Base-by-base conservation (phyloP, 2,888 invertebrate genomes). In the Orchesellides sinensis region DNA sequence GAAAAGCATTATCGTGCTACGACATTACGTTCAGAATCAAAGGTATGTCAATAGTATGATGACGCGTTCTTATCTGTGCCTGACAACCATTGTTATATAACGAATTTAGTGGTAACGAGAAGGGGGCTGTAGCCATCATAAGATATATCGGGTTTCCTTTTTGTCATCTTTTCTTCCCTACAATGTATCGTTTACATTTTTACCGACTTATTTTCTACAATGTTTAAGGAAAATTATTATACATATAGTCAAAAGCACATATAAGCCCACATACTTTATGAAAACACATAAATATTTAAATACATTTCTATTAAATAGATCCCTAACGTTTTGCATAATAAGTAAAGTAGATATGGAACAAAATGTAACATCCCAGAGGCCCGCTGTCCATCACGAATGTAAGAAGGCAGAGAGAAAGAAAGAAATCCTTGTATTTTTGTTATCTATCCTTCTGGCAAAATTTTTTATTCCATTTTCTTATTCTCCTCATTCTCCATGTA, bases 1-100 rank as follows among this genome's bases (percentile, higher is more conserved):
- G n/a, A n/a, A n/a, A n/a, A n/a, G n/a, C n/a, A n/a, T n/a, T n/a
- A n/a, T n/a, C n/a, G n/a, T n/a, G n/a, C n/a, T n/a, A n/a, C n/a
- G n/a, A n/a, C n/a, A n/a, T n/a, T n/a, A n/a, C n/a, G n/a, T n/a
- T n/a, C n/a, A n/a, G n/a, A n/a, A n/a, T n/a, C n/a, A n/a, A 61
- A 29, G 32, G 29, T 32, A 29, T 29, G 61, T 35, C 35, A 19
- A 14, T 63, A 12, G n/a, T 66, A 74, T 49, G 19, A 61, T 47
- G 45, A 73, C 19, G n/a, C 35, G 49, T 35, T 32, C 35, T 74
- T 65, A 74, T 65, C 74, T 52, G 65, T 65, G 27, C 52, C 29
- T 74, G 74, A 74, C 74, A 74, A 65, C 35, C 52, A 74, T 74
- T 74, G 74, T 74, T 65, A 32, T 35, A 29, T 65, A 52, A 23